Conservation (phyloP, 2,113 vertebrate genomes). For the Butastur rufipennis region DNA sequence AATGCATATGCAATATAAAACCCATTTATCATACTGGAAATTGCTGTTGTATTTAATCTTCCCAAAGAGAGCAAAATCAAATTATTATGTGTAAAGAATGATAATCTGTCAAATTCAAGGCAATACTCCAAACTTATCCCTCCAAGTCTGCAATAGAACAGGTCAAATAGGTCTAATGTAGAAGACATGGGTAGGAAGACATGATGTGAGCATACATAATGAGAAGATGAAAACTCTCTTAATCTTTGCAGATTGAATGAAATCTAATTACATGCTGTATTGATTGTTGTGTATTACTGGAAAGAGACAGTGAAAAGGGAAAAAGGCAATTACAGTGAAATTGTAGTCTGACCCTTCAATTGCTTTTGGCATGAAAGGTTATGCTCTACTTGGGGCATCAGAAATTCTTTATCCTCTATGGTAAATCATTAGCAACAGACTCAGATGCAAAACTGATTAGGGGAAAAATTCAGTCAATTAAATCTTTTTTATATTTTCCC, state of each 20-base stretch:
- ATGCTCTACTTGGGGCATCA: not conserved
- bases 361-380: conserved; percentile 62
- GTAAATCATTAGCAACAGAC: conserved; percentile 6
- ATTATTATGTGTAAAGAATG: not conserved
- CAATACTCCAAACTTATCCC: not conserved
- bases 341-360: conserved; percentile 69
- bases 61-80: conserved; percentile 26
- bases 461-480: not conserved
- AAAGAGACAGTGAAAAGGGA: conserved; percentile 66
- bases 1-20: not conserved
- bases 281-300: conserved; percentile 66
- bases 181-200: not conserved
- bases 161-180: not conserved
- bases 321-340: conserved; percentile 74
- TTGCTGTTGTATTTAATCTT: conserved; percentile 13
- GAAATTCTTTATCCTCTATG: not conserved
- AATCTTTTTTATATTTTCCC: not conserved
- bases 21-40: not conserved
- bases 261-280: conserved; percentile 72
- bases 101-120: conserved; percentile 15
- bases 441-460: not conserved
- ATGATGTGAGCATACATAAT: not conserved
- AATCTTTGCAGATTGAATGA: conserved; percentile 56
- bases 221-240: conserved; percentile 41
- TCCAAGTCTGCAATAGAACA: not conserved